A percentile compares a stretch with the other conserved stretches of the same genome.
Conservation (phyloP, 2,888 invertebrate genomes). For the Hofmannophila pseudospretella region DNA sequence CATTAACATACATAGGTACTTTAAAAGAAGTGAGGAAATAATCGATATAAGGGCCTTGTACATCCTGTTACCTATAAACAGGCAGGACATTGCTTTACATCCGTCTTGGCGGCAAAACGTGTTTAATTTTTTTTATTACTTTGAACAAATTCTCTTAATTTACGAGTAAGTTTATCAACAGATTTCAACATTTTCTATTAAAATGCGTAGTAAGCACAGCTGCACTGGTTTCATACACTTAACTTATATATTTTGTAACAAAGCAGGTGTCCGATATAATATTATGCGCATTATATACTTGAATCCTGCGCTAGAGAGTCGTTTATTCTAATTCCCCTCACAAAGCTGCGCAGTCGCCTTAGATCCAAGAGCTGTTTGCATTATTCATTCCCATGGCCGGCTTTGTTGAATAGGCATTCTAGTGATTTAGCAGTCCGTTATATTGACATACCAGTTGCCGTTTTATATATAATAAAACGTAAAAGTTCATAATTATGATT, state of each 20-base stretch:
- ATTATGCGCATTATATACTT: conserved; percentile 2
- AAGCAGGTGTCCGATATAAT: conserved; percentile 6
- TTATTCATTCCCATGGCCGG: conserved; percentile 15
- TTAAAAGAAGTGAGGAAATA: no score
- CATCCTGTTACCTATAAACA: not conserved
- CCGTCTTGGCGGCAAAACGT: not conserved
- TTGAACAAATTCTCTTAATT: not conserved
- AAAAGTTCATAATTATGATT: no score
- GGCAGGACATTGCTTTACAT: no score
- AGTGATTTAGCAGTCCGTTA: conserved; percentile 7
- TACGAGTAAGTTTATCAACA: not conserved
- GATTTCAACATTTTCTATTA: not conserved
- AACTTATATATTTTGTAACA: conserved; percentile 2
- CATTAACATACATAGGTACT: no score
- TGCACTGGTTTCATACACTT: conserved; percentile 1
- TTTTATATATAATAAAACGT: not conserved
- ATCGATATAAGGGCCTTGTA: no score
- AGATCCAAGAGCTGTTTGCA: conserved; percentile 13
- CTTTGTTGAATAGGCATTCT: conserved; percentile 4
- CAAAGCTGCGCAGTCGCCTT: conserved; percentile 14
- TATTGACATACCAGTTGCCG: conserved; percentile 1
- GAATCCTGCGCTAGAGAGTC: conserved; percentile 5
- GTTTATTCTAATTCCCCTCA: conserved; percentile 14
- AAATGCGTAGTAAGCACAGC: not conserved
- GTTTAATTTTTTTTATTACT: not conserved